Conservation (phyloP, 2,797 vertebrate species). For the Thaleichthys pacificus region DNA sequence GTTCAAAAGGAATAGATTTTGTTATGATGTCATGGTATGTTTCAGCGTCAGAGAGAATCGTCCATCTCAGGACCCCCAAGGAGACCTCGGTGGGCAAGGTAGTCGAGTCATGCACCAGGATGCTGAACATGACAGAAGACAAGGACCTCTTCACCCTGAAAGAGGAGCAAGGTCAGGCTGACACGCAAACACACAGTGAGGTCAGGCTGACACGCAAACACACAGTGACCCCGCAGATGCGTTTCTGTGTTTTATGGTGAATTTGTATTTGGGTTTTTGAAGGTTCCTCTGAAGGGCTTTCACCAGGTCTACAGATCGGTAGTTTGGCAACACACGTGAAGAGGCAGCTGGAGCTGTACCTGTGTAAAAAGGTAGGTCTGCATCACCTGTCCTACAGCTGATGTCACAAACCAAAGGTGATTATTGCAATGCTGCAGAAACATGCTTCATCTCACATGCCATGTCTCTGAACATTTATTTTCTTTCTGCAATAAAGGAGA, state of each 20-base stretch:
- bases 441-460: not conserved
- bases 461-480: conserved; percentile 2
- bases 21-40: conserved; percentile 27
- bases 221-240: no score
- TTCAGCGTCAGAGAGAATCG: conserved; percentile 70
- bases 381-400: not conserved
- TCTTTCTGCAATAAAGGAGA: conserved; percentile 47
- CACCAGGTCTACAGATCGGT: conserved; percentile 66
- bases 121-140: conserved; percentile 66
- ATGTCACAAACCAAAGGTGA: no score
- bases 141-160: conserved; percentile 64
- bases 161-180: conserved; percentile 58
- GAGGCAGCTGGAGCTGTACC: conserved; percentile 68
- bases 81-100: conserved; percentile 63
- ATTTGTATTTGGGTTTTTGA: conserved; percentile 38
- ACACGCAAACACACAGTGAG: not conserved
- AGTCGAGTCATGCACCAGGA: conserved; percentile 66
- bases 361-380: conserved; percentile 68
- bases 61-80: conserved; percentile 70
- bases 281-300: conserved; percentile 62
- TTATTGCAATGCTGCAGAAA: no score
- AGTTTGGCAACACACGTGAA: conserved; percentile 59
- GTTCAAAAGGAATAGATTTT: not conserved
- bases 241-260: not conserved
- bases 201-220: no score